These are phyloP conservation scores for Parazoanthus atlanticus DNA, from an alignment of 92 coral and sea anemone genomes.

Conservation along the genomic window DNA sequence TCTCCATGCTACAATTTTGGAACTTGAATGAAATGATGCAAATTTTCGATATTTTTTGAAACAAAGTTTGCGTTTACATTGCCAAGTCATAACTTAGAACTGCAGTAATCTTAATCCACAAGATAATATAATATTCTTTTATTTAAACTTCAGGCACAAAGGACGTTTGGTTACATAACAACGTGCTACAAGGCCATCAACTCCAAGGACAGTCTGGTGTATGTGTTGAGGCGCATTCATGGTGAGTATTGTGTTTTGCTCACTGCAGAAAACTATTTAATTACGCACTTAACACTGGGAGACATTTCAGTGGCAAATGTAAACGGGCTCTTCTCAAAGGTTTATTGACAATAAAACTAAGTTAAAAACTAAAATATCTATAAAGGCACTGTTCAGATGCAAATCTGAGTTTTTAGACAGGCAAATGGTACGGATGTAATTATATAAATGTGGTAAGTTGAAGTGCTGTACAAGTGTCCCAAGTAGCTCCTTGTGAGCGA, in stretches of 20 bases:
- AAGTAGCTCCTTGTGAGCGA: no score
- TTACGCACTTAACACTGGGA: not conserved
- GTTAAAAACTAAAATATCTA: no score
- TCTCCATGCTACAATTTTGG: not conserved
- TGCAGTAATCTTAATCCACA: not conserved
- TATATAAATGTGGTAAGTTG: no score
- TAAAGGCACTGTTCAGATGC: no score
- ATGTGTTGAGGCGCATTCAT: conserved; percentile 88
- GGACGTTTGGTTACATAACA: conserved; percentile 98
- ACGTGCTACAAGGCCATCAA: conserved; percentile 92
- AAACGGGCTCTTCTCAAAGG: no score
- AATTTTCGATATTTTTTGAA: no score
- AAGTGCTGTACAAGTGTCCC: no score
- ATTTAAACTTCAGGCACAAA: conserved; percentile 67
- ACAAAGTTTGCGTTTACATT: not conserved
- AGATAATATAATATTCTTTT: not conserved
- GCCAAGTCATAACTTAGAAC: not conserved
- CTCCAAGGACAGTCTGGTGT: conserved; percentile 91
- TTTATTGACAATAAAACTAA: no score
- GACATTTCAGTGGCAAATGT: no score
- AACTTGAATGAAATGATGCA: not conserved
- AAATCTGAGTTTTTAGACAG: no score
- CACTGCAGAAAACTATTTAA: not conserved
- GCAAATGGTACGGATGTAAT: no score
- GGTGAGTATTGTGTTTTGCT: conserved; percentile 51